Base-by-base conservation (phyloP, 2,888 invertebrate species). In the Meloe dianella region DNA sequence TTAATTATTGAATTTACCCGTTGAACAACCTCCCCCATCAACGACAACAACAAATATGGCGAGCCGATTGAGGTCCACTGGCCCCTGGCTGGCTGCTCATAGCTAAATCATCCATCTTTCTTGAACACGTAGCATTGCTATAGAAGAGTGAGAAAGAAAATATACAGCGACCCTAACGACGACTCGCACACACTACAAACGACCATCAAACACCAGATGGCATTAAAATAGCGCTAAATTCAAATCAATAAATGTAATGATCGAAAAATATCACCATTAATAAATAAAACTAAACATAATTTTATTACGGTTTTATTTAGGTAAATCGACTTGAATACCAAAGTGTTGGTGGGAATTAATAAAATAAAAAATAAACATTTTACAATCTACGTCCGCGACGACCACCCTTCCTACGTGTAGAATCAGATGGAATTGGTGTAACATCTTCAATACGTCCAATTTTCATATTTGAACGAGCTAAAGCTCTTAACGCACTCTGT, bases 381-480 rank as follows among this genome's bases (percentile, higher is more conserved):
- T 97, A 99, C 91, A 99, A 91, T 89, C 99, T 93, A 86, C 99
- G 94, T 88, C 99, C 99, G 88, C 99, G 94, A 83, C 99, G 92
- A 87, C 99, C 99, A 83, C 98, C 98, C 95, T 99, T 99, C 90
- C 98, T 96, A 84, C 99, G 93, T 64, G 98, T 99, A 71, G 96
- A 94, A 87, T 99, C 99, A 65, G 98, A 97, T 80, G 99, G 99
- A 85, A 99, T 98, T 24, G 99, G 99, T 10, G 99, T 99, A 10
- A 99, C 99, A 89, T 99, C 99, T 87, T 96, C 98, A 84, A 99
- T 99, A 80, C 99, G 93, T 61, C 99, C 99, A 85, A 99, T 99
- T 86, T 98, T 98, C 97, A 99, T 98, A 79, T 95, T 96, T 68
- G 98, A 96, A 85, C 99, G 95, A 77, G 99, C 99, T 76, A 99